Percentiles rank a stretch among this genome's conserved stretches.
Evolutionary conservation across 2,888 invertebrate species (phyloP).

Genomic region (Cyclophora punctaria): DNA sequence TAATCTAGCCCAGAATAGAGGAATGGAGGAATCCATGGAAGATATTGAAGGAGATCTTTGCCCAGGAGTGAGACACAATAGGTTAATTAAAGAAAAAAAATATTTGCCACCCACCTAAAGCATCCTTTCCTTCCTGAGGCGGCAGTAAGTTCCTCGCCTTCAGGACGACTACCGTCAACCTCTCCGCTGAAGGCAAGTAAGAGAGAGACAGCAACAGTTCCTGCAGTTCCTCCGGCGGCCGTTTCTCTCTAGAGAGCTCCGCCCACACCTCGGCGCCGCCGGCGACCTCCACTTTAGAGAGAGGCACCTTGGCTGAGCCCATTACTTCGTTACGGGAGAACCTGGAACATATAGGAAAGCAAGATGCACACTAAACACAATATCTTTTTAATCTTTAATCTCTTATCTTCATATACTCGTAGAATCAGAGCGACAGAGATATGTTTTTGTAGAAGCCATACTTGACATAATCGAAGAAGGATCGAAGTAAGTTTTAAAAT

Average conservation of each 20-base stretch:
- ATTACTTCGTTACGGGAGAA: conserved; percentile 92
- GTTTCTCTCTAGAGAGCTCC: conserved; percentile 86
- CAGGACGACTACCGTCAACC: conserved; percentile 86
- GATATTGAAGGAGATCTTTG: too few relatives aligned
- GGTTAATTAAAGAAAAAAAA: too few relatives aligned
- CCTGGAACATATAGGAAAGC: conserved; percentile 38
- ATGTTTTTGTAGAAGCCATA: too few relatives aligned
- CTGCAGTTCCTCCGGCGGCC: conserved; percentile 87
- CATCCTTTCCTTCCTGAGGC: conserved; percentile 78
- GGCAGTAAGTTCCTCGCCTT: conserved; percentile 90
- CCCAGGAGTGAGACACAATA: too few relatives aligned
- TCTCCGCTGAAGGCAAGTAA: conserved; percentile 90
- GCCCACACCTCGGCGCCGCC: conserved; percentile 90
- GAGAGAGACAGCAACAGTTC: conserved; percentile 89
- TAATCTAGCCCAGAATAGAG: too few relatives aligned
- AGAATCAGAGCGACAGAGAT: too few relatives aligned
- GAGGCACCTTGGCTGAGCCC: conserved; percentile 86
- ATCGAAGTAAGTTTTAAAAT: too few relatives aligned
- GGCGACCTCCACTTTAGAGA: conserved; percentile 86
- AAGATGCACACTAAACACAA: too few relatives aligned
- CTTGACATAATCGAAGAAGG: too few relatives aligned
- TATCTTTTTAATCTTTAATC: too few relatives aligned
- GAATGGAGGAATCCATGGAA: too few relatives aligned
- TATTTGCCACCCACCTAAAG: conserved; percentile 63
- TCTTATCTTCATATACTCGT: too few relatives aligned